Conservation (phyloP, 2,888 invertebrate genomes). For the Phania funesta region DNA sequence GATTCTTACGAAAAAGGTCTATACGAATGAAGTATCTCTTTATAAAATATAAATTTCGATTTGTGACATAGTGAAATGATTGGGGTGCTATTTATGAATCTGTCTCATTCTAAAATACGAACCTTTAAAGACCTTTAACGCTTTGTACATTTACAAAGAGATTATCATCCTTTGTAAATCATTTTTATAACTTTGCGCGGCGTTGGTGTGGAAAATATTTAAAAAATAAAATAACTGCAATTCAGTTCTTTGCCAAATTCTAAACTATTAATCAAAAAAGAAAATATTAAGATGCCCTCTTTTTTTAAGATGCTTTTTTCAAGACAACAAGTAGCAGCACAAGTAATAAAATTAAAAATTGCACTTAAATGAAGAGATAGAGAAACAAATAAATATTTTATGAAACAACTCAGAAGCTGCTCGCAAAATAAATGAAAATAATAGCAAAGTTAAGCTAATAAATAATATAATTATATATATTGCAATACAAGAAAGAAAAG, state of each 20-base stretch:
- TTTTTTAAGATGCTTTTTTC: conserved; percentile 10
- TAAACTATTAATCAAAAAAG: conserved; percentile 56
- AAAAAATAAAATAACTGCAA: conserved; percentile 39
- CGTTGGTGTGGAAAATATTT: conserved; percentile 66
- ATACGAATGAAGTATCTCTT: too few species aligned
- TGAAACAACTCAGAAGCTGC: conserved; percentile 30
- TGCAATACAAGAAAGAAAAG: conserved; percentile 24
- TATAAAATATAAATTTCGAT: too few species aligned
- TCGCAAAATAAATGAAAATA: conserved; percentile 63
- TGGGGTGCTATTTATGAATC: not conserved
- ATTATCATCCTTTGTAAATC: conserved; percentile 49
- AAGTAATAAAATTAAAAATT: conserved; percentile 57
- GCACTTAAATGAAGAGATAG: conserved; percentile 41
- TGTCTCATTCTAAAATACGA: not conserved
- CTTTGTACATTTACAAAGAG: conserved; percentile 4
- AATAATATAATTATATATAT: conserved; percentile 65
- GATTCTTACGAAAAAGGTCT: too few species aligned
- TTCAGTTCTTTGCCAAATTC: conserved; percentile 58
- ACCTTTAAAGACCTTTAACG: not conserved
- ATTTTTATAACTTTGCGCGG: conserved; percentile 60
- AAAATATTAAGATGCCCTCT: conserved; percentile 17
- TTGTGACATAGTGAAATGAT: not conserved
- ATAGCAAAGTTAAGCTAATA: conserved; percentile 65
- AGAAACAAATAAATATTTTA: conserved; percentile 42
- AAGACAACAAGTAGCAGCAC: conserved; percentile 4